Evolutionary conservation across 2,113 vertebrate species (phyloP).

Genomic region (Rhea americana): DNA sequence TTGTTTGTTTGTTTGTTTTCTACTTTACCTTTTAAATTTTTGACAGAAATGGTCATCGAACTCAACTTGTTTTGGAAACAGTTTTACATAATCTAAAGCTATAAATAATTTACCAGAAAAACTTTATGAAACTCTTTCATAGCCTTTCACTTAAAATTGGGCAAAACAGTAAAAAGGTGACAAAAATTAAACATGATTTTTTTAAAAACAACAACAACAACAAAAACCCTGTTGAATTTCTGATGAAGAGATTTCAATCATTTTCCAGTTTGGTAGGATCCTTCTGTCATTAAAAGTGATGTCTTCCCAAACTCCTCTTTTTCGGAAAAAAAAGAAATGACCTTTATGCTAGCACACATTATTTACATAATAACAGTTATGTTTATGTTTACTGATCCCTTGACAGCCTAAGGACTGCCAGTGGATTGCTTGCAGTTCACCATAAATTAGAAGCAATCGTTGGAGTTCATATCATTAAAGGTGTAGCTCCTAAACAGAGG

Average conservation of each 20-base stretch:
- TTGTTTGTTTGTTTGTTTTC: neutral
- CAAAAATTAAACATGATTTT: slow-evolving; percentile 23
- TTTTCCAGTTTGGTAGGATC: neutral
- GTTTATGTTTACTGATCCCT: neutral
- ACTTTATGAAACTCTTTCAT: neutral
- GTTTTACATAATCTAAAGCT: neutral
- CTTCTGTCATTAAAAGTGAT: neutral
- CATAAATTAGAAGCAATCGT: neutral
- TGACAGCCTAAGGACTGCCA: neutral
- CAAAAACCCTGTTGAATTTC: neutral
- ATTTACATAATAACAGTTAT: neutral
- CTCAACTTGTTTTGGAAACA: neutral
- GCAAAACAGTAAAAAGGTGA: neutral
- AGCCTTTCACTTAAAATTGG: slow-evolving; percentile 23
- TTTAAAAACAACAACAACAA: slow-evolving; percentile 5
- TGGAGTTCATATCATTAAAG: neutral
- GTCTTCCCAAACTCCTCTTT: neutral
- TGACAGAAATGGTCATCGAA: neutral
- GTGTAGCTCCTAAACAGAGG: neutral
- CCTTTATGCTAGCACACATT: neutral
- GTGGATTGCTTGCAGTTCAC: neutral
- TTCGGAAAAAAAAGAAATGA: neutral
- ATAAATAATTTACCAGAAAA: slow-evolving; percentile 9
- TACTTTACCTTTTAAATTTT: neutral
- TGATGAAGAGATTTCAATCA: neutral